Conservation (phyloP, 2,797 vertebrate species). For the Pogonophryne albipinna region DNA sequence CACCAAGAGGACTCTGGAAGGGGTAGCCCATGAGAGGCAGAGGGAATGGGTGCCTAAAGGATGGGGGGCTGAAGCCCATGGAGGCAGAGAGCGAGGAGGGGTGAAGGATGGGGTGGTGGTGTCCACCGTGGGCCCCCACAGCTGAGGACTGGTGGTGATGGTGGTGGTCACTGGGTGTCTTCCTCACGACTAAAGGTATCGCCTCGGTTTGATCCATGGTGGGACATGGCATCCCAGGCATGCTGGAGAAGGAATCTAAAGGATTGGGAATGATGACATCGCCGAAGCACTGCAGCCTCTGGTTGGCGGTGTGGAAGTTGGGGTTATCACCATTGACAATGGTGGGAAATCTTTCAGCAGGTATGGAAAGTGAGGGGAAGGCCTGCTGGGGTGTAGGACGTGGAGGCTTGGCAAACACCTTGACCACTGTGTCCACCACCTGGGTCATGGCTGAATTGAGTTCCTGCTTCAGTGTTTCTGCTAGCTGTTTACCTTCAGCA, state of each 20-base stretch:
- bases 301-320: slow-evolving; percentile 97
- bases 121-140: slow-evolving; percentile 89
- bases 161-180: slow-evolving; percentile 90
- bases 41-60: slow-evolving; percentile 96
- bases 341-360: slow-evolving; percentile 90
- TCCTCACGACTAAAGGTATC: slow-evolving; percentile 95
- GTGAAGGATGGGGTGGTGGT: slow-evolving; percentile 94
- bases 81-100: slow-evolving; percentile 95
- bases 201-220: slow-evolving; percentile 97
- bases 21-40: slow-evolving; percentile 97
- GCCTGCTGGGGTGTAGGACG: slow-evolving; percentile 96
- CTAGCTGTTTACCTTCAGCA: slow-evolving; percentile 95
- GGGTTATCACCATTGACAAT: slow-evolving; percentile 93
- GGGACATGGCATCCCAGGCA: slow-evolving; percentile 88
- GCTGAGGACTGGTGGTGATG: slow-evolving; percentile 89
- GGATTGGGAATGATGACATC: slow-evolving; percentile 98
- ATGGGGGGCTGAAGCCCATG: slow-evolving; percentile 93
- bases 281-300: slow-evolving; percentile 96
- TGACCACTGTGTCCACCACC: slow-evolving; percentile 98
- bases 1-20: slow-evolving; percentile 93
- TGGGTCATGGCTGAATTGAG: slow-evolving; percentile 98
- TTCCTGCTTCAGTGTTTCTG: slow-evolving; percentile 97
- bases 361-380: slow-evolving; percentile 94
- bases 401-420: slow-evolving; percentile 96
- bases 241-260: slow-evolving; percentile 92